Base-by-base conservation (phyloP, 2,113 vertebrate species). In the Phaethon lepturus region DNA sequence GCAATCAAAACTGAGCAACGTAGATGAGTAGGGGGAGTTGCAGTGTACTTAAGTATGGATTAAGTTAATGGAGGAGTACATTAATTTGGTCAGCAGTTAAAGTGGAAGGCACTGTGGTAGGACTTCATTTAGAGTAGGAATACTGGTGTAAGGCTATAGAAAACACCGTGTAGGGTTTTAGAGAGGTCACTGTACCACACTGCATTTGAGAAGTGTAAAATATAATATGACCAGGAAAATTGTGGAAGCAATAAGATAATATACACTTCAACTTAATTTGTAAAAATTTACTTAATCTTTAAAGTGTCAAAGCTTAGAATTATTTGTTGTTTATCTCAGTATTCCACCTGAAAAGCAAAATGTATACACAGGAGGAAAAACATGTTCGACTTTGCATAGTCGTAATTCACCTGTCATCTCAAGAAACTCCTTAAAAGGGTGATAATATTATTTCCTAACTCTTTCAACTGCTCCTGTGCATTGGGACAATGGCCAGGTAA, bases 211-310 rank as follows among this genome's bases (percentile, higher is more conserved):
- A n/a, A 75, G 35, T 10, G 1, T 47, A 45, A 73, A 50, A 73
- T 64, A n/a, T 1, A 53, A 55, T 28, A 7, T 53, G 64, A 35
- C 50, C 45, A 78, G 66, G 81, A 95, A 93, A 97, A 59, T 11
- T 25, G 23, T 33, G 74, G 73, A 76, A 73, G 45, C 73, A 20
- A 11, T 38, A 38, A 89, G 72, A 63, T 68, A 53, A 85, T 78
- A 42, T 19, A 67, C 45, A 44, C 83, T 88, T 89, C 85, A 75
- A 23, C 78, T 31, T 66, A 77, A 80, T 58, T 82, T 90, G 56
- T 87, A 47, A 82, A 95, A 69, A 89, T n/a, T 81, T 76, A n/a
- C 81, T 88, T 90, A 95, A 71, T 42, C 71, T 77, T 96, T 62
- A 35, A 91, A 73, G 44, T 94, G 42, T 85, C 75, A 71, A 50